Conservation (phyloP, 1,140 invertebrate species). For the Drosophila pallidifrons region DNA sequence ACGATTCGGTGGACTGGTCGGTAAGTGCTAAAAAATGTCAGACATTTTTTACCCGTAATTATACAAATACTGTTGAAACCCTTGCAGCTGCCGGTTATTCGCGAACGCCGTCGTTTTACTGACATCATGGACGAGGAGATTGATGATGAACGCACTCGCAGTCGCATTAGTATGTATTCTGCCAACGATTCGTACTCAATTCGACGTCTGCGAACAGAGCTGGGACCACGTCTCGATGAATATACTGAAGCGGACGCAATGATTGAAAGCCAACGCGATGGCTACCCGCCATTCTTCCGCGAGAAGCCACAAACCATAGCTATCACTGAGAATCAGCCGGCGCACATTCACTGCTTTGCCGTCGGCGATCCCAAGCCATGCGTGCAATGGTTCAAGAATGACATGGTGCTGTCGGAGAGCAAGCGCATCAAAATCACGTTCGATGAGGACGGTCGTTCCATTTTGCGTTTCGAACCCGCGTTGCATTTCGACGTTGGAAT, state of each 20-base stretch:
- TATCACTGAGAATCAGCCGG: slow-evolving; percentile 91
- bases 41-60: neutral
- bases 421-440: slow-evolving; percentile 91
- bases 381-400: slow-evolving; percentile 98
- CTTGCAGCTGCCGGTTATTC: slow-evolving; percentile 92
- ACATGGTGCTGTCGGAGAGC: slow-evolving; percentile 92
- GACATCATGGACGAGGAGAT: slow-evolving; percentile 99
- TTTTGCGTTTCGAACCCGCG: slow-evolving; percentile 91
- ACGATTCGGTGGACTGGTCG: slow-evolving; percentile 91
- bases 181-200: slow-evolving; percentile 89
- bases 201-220: slow-evolving; percentile 91
- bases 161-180: slow-evolving; percentile 92
- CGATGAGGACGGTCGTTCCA: slow-evolving; percentile 91
- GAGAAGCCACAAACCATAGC: slow-evolving; percentile 92
- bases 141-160: slow-evolving; percentile 92
- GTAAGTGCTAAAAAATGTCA: slow-evolving; percentile 85
- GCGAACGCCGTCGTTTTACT: slow-evolving; percentile 95
- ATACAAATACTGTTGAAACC: neutral
- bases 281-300: slow-evolving; percentile 92
- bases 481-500: slow-evolving; percentile 94
- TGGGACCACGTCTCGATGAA: slow-evolving; percentile 91
- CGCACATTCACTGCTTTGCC: slow-evolving; percentile 93
- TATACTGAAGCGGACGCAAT: slow-evolving; percentile 94
- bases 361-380: slow-evolving; percentile 95
- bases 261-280: slow-evolving; percentile 92